Base-by-base conservation (phyloP, 2,888 invertebrate species). In the Stenodera caucasica region DNA sequence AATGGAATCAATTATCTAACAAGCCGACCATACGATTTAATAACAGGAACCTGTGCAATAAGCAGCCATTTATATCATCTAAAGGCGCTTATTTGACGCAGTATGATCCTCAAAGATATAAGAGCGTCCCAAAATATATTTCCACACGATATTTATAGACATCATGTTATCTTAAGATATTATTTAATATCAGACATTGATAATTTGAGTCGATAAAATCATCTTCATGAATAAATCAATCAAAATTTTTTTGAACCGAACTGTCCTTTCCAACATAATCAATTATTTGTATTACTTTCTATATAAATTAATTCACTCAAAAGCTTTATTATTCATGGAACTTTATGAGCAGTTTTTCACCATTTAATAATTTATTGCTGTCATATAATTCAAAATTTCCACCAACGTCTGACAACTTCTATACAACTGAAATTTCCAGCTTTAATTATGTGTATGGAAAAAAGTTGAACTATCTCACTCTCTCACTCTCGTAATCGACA, bases 1-100 rank as follows among this genome's bases (percentile, higher is more conserved):
- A 53, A 57, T 55, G 49, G 55, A 60, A 59, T 63, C 58, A 63
- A 56, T 63, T 63, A 53, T 57, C 53, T 52, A 33, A 50, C 29
- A 56, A 56, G 58, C 49, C 55, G 55, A 55, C 54, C 57, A 51
- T 61, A 49, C 53, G 56, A 56, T 53, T 32, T 63, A 63, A 56
- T 53, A 57, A 33, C 53, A 54, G 32, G 12, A 18, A 4, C 18
- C 21, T 30, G 32, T 30, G 55, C 55, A 63, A 60, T 60, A 60
- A 55, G 56, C 55, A 55, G 50, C 37, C 57, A 57, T 57, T 63
- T 63, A 60, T 50, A 54, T 52, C 33, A 63, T 63, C 30, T 54
- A 55, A 63, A 60, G 57, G 54, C 53, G 63, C 52, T 63, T 63
- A 57, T 23, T 56, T 58, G 56, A 55, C 59, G 57, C 35, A 29